A percentile compares a stretch with the other conserved stretches of the same genome.
phyloP scores from a whole-genome alignment of 2,888 invertebrate genomes.

The Thysanoteuthis rhombus region DNA sequence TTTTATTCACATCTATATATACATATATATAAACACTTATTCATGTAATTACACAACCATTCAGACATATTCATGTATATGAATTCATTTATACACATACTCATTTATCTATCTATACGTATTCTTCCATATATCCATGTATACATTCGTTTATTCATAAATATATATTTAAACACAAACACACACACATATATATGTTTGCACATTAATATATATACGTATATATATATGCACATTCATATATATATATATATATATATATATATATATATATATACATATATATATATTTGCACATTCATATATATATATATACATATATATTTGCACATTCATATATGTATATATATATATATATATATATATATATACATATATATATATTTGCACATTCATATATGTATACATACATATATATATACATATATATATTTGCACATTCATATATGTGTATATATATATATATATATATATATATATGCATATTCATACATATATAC shows the following conservation, averaged over 20 bases:
- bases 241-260: not conserved
- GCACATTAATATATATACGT: not conserved
- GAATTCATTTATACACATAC: no score
- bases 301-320: not conserved
- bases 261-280: not conserved
- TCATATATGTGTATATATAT: not conserved
- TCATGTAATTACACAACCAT: no score
- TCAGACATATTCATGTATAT: no score
- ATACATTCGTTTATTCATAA: not conserved
- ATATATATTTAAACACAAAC: not conserved
- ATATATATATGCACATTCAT: not conserved
- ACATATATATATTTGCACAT: not conserved
- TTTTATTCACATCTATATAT: no score
- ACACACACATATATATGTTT: not conserved
- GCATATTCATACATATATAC: not conserved
- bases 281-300: not conserved
- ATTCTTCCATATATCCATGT: no score
- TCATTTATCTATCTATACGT: no score
- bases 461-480: not conserved
- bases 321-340: not conserved
- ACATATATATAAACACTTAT: no score
- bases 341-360: not conserved
- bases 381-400: not conserved
- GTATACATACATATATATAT: slow-evolving; percentile 22
- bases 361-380: slow-evolving; percentile 22